phyloP scores from a whole-genome alignment of 2,113 vertebrate genomes.

The Cromileptes altivelis region DNA sequence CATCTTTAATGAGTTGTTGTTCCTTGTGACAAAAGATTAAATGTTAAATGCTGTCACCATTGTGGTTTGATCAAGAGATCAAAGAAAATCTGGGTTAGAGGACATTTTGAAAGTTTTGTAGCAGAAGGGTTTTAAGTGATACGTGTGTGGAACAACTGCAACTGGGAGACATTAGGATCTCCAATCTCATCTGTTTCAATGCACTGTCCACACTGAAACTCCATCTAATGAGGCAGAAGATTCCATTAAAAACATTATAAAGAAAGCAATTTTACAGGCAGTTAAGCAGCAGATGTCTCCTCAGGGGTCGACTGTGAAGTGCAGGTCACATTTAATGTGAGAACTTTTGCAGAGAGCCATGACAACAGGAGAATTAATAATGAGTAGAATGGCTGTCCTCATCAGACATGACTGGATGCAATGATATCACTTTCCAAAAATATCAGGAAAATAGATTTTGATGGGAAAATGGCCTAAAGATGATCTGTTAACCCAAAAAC shows the following conservation, averaged over 20 bases:
- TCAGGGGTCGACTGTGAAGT: not conserved
- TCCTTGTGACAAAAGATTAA: too few species aligned
- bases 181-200: not conserved
- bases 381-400: not conserved
- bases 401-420: not conserved
- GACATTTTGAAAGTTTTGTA: not conserved
- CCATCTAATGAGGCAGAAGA: not conserved
- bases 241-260: too few species aligned
- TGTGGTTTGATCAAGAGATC: not conserved
- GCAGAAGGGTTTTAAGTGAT: not conserved
- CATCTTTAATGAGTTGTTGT: too few species aligned
- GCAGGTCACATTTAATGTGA: not conserved
- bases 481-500: too few species aligned
- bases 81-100: not conserved
- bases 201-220: not conserved
- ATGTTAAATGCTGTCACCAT: not conserved
- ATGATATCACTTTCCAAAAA: not conserved
- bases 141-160: not conserved
- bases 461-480: not conserved
- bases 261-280: too few species aligned
- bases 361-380: not conserved
- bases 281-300: not conserved
- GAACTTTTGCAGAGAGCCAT: not conserved
- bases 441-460: not conserved
- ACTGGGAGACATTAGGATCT: not conserved